Evolutionary conservation across 2,888 invertebrate genomes (phyloP), one percentile per base, ranked within the genome.

Genomic region (Zhuqinia jingwanae): DNA sequence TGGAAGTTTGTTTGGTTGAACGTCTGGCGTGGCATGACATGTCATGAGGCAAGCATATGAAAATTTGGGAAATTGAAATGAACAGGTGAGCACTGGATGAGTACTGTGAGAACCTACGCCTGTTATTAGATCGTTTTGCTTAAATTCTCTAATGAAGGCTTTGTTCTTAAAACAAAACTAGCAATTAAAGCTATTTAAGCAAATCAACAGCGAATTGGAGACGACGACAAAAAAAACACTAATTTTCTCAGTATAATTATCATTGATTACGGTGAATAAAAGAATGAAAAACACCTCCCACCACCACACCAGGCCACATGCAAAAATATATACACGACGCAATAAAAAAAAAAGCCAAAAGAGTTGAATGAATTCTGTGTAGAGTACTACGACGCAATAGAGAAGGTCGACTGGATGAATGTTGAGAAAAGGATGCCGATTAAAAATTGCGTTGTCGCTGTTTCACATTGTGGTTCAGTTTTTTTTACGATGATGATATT

Each of bases 211-310:
- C 3, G 42, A 36, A n/a, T n/a, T 36, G 36, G 36, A 36, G 36
- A 65, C 17, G 36, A 36, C 36, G 60, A 60, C 27, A 25, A 15
- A 25, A 58, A 22, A 3, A 42, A 42, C 20, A 36, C 42, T 65
- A 42, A 36, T 65, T 65, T 65, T 42, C 42, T 15, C n/a, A 36
- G 42, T 65, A 65, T 50, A 50, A 65, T 65, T 65, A 42, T 65
- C n/a, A 20, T 17, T 65, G 36, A 65, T 65, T 65, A 65, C 65
- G 15, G 65, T 2, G 17, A 65, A 65, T 65, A 36, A 65, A 36
- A 65, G 65, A 65, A 36, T 17, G n/a, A 11, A 17, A 65, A 65
- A 65, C 11, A 10, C 65, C 8, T 6, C 8, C 8, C 8, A 36
- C 36, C n/a, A n/a, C 5, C 8, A 36, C 36, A 36, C 3, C 36